Conservation (phyloP, 1,140 invertebrate species). For the Orchesella cincta region DNA sequence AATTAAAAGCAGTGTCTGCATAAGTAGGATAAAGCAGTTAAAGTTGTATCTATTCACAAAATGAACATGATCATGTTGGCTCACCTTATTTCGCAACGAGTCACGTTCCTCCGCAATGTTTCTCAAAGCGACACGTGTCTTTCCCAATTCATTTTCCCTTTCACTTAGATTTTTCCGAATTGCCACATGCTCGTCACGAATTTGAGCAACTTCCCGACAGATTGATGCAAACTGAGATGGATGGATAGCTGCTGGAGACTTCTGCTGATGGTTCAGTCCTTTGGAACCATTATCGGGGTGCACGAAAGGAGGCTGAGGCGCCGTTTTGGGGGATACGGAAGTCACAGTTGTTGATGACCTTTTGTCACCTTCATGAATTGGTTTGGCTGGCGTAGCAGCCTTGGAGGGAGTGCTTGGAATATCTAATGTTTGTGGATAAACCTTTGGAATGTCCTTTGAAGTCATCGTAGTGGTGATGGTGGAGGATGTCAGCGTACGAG, state of each 20-base stretch:
- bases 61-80: too few relatives aligned
- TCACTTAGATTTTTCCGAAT: constrained; percentile 31
- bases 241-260: not conserved
- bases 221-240: constrained; percentile 30
- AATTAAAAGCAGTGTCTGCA: too few relatives aligned
- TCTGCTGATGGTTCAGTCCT: not conserved
- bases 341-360: not conserved
- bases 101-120: constrained; percentile 40
- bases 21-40: too few relatives aligned
- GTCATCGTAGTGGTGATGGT: not conserved
- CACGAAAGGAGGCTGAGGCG: not conserved
- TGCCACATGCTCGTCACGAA: constrained; percentile 34
- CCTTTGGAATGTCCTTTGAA: not conserved
- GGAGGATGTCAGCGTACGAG: not conserved
- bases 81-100: constrained; percentile 39
- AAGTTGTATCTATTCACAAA: too few relatives aligned
- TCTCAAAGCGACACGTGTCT: constrained; percentile 27
- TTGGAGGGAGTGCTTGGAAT: constrained; percentile 9
- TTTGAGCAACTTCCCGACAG: constrained; percentile 35
- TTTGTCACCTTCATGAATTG: not conserved
- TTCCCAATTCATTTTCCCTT: constrained; percentile 35
- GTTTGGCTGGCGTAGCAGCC: not conserved
- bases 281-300: too few relatives aligned
- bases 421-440: constrained; percentile 11
- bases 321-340: not conserved